These are phyloP conservation scores for Lates calcarifer DNA, from an alignment of 2,113 vertebrate species.

Conservation along the genomic window DNA sequence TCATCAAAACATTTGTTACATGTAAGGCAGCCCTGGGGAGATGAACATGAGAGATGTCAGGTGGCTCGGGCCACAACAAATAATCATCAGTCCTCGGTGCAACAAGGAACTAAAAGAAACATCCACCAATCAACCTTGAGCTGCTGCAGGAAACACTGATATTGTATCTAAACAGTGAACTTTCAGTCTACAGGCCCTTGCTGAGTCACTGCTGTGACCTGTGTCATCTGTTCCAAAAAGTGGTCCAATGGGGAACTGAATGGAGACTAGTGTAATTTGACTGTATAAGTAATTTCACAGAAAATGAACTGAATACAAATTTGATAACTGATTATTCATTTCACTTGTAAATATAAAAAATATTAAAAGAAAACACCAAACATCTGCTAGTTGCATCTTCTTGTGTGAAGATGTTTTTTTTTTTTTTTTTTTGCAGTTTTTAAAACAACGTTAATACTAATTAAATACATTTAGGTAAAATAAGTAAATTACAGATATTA, in stretches of 20 bases:
- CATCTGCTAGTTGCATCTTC: neutral
- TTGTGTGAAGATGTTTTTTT: neutral
- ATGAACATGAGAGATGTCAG: neutral
- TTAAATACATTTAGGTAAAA: neutral
- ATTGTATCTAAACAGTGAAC: neutral
- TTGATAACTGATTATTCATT: neutral
- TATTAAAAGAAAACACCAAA: neutral
- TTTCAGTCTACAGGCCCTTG: too few species aligned
- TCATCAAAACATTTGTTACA: conserved; percentile 24
- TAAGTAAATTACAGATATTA: neutral
- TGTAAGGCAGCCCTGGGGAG: neutral
- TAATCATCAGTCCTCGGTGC: neutral
- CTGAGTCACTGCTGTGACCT: neutral
- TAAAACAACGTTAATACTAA: neutral
- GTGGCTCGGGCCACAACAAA: neutral
- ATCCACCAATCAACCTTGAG: neutral
- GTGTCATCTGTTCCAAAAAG: neutral
- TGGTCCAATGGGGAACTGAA: neutral
- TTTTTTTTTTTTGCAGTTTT: neutral
- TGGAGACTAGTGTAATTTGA: neutral
- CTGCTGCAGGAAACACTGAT: conserved; percentile 15
- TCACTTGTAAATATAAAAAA: neutral
- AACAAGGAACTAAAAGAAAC: neutral
- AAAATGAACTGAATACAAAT: neutral
- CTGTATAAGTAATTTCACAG: neutral